phyloP scores from a whole-genome alignment of 2,113 vertebrate genomes.

The Notarius quadriscutis region DNA sequence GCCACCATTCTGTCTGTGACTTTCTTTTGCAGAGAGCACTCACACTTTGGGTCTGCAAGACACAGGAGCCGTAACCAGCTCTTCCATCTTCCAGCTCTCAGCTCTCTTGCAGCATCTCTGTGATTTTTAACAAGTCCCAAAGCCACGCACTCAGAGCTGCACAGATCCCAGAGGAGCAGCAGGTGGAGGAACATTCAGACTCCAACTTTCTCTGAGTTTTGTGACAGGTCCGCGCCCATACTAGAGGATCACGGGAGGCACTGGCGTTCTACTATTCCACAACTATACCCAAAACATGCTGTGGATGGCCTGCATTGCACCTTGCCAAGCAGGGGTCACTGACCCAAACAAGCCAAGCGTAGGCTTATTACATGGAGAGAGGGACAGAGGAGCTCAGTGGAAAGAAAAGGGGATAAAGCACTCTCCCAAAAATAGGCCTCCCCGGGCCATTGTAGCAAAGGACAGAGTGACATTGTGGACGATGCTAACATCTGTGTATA shows the following conservation, averaged over 20 bases:
- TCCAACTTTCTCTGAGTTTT: slow-evolving; percentile 33
- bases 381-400: slow-evolving; percentile 62
- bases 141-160: slow-evolving; percentile 31
- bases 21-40: slow-evolving; percentile 31
- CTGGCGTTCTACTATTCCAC: neutral
- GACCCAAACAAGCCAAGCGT: slow-evolving; percentile 52
- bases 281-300: slow-evolving; percentile 10
- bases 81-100: slow-evolving; percentile 45
- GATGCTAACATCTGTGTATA: slow-evolving; percentile 78
- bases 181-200: slow-evolving; percentile 42
- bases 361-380: slow-evolving; percentile 63
- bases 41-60: slow-evolving; percentile 33
- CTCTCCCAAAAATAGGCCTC: slow-evolving; percentile 71
- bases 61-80: slow-evolving; percentile 31
- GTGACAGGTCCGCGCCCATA: neutral
- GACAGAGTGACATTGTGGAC: slow-evolving; percentile 79
- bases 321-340: slow-evolving; percentile 57
- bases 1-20: slow-evolving; percentile 21
- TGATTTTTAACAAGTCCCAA: slow-evolving; percentile 55
- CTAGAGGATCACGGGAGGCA: slow-evolving; percentile 19
- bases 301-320: slow-evolving; percentile 55
- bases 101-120: slow-evolving; percentile 43
- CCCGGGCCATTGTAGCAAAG: slow-evolving; percentile 70
- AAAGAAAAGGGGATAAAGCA: slow-evolving; percentile 67
- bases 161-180: slow-evolving; percentile 49